Evolutionary conservation across 2,888 invertebrate species (phyloP).

Genomic region (Linyphia triangularis): DNA sequence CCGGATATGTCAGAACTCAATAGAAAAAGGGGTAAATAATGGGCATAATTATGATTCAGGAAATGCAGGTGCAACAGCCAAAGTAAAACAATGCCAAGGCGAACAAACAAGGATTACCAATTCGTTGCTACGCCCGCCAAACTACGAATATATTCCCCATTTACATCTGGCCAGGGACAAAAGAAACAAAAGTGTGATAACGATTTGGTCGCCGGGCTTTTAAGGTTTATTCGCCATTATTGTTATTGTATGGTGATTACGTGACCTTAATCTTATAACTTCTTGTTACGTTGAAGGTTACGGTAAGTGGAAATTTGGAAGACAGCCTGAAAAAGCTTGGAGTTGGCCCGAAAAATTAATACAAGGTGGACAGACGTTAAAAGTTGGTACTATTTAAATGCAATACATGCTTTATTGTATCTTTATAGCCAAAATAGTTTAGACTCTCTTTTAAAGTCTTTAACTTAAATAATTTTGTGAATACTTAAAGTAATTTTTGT

Average conservation of each 20-base stretch:
- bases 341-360: too few species aligned
- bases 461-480: too few species aligned
- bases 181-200: neutral
- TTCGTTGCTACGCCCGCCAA: neutral
- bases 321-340: too few species aligned
- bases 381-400: too few species aligned
- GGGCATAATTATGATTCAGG: neutral
- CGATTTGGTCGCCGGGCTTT: neutral
- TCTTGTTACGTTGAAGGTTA: neutral
- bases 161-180: neutral
- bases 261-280: neutral
- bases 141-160: neutral
- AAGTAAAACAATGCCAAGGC: conserved; percentile 18
- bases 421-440: too few species aligned
- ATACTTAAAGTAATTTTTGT: too few species aligned
- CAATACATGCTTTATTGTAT: too few species aligned
- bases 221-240: too few species aligned
- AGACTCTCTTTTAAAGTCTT: too few species aligned
- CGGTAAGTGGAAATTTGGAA: neutral
- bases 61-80: neutral
- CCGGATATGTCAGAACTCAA: neutral
- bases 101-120: conserved; percentile 1
- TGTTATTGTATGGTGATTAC: neutral
- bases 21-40: neutral
- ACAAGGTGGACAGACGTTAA: too few species aligned